Conservation (phyloP, 2,797 vertebrate genomes). For the Melanogrammus aeglefinus region DNA sequence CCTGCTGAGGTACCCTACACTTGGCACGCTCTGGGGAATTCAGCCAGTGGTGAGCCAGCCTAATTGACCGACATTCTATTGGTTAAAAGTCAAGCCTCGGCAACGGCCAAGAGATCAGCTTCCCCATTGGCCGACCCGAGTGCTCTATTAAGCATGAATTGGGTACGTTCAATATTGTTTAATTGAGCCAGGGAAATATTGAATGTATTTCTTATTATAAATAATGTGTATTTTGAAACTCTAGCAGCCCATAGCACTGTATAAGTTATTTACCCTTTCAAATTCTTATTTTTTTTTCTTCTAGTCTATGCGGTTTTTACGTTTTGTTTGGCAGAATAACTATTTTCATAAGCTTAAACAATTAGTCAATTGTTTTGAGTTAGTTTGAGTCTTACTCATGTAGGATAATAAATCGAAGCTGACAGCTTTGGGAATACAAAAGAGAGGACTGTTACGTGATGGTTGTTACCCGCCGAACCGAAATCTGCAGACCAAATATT, state of each 20-base stretch:
- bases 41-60: background rate
- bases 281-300: background rate
- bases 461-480: background rate
- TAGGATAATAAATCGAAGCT: too few relatives aligned
- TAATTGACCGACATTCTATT: conserved; percentile 1
- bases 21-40: background rate
- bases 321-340: background rate
- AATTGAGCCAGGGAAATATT: conserved; percentile 1
- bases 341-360: background rate
- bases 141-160: background rate
- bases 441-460: background rate
- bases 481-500: background rate
- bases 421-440: background rate
- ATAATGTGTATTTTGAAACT: conserved; percentile 3
- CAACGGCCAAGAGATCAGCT: background rate
- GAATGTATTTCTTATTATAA: background rate
- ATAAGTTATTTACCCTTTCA: background rate
- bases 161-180: background rate
- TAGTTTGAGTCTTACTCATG: background rate
- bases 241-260: background rate
- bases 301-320: background rate
- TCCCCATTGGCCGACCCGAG: background rate
- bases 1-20: conserved; percentile 2
- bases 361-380: background rate
- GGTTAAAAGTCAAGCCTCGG: background rate